Base-by-base conservation (phyloP, 2,113 vertebrate species). In the Otis tarda region DNA sequence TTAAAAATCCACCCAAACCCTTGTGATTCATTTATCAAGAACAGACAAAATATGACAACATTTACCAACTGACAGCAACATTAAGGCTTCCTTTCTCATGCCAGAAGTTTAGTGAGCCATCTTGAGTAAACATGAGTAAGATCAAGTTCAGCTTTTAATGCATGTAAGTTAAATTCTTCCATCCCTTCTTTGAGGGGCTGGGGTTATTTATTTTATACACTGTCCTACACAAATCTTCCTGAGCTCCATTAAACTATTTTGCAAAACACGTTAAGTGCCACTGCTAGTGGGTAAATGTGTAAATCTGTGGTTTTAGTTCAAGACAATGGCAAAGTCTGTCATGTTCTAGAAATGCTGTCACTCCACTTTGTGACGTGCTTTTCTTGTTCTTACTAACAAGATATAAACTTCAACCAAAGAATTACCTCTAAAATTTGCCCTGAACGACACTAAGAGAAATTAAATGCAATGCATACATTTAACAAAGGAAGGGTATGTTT, bases 61-160 rank as follows among this genome's bases (percentile, higher is more conserved):
- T 93, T 86, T 86, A 86, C 16, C 68, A 89, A 49, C 20, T 56
- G 68, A 64, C 73, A 79, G 53, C 30, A 71, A 92, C 92, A 89
- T 41, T 37, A 84, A 86, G 47, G 41, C 22, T 84, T 90, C 49
- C 18, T 87, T 52, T 31, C 13, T 91, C 39, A 37, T 37, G 25
- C 21, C 30, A 86, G 39, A 9, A 82, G 37, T 57, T 84, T 47
- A 76, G 33, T 1, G 2, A 93, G 53, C 53, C 57, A 65, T 61
- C 35, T 35, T 78, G 45, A 84, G 52, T 74, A 80, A 90, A 80
- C 23, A 64, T 39, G 23, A 83, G 47, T 60, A 88, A 60, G 61
- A 68, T 47, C 27, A 84, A 49, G 7, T 50, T 90, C 69, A 90
- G 41, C 11, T 87, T 93, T 74, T 53, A 77, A 64, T 8, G 7